Evolutionary conservation across 30 jellyfish, hydroid and myxozoan species (phyloP).

Genomic region (Clytia hemisphaerica): DNA sequence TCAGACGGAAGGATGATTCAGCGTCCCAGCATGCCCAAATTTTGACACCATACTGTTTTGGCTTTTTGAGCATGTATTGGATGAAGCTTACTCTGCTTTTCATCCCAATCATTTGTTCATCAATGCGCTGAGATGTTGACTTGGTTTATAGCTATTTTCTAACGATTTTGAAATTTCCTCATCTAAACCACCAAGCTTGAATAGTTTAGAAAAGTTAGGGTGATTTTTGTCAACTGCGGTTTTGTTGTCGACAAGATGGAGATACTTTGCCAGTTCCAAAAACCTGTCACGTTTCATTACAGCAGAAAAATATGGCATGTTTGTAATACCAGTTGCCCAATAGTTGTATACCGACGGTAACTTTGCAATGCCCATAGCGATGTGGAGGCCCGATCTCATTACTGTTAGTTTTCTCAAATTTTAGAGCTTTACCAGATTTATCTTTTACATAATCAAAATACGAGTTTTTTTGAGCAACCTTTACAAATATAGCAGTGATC

Average conservation of each 20-base stretch:
- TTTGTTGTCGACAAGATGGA: neutral
- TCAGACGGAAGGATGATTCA: slow-evolving; percentile 5
- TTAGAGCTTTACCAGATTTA: slow-evolving; percentile 1
- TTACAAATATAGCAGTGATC: too few species aligned
- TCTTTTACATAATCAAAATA: neutral
- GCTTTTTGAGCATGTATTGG: slow-evolving; percentile 32
- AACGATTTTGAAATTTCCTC: too few species aligned
- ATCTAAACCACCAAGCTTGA: too few species aligned
- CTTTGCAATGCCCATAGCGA: slow-evolving; percentile 5
- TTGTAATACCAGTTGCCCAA: neutral
- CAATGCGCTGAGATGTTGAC: too few species aligned
- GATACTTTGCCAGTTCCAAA: too few species aligned
- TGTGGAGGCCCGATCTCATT: slow-evolving; percentile 1
- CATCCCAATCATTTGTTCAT: too few species aligned
- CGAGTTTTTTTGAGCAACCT: too few species aligned
- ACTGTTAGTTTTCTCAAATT: neutral
- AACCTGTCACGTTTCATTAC: too few species aligned
- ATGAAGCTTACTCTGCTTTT: too few species aligned
- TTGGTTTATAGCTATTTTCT: too few species aligned
- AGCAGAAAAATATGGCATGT: neutral
- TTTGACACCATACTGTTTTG: slow-evolving; percentile 13
- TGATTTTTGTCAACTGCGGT: neutral
- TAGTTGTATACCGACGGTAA: neutral
- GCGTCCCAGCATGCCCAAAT: slow-evolving; percentile 25
- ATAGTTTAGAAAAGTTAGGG: neutral